Conservation (phyloP, 2,113 vertebrate genomes). For the Lophotis ruficrista region DNA sequence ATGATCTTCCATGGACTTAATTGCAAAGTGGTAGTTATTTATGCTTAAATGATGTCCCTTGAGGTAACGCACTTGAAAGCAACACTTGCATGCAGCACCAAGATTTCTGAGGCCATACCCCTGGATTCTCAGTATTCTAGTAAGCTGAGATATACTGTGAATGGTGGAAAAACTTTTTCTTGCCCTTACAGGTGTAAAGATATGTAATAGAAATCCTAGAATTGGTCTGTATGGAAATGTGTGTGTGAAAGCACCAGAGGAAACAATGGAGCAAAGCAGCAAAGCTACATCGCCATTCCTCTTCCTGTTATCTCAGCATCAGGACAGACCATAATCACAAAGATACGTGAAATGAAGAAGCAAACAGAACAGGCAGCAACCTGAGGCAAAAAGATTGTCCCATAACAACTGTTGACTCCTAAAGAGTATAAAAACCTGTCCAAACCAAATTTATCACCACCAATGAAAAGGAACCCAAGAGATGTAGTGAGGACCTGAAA, state of each 20-base stretch:
- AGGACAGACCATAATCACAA: background rate
- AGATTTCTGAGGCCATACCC: background rate
- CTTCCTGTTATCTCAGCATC: background rate
- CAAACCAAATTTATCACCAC: background rate
- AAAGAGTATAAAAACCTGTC: background rate
- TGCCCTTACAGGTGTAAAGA: background rate
- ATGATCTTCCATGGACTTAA: background rate
- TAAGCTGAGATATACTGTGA: background rate
- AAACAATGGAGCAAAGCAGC: background rate
- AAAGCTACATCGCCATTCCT: background rate
- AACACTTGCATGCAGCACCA: background rate
- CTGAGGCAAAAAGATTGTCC: background rate
- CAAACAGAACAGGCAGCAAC: background rate
- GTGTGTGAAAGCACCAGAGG: background rate
- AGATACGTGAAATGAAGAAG: background rate
- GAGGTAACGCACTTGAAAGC: background rate
- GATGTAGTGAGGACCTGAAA: background rate
- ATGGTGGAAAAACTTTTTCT: background rate
- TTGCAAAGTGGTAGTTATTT: background rate
- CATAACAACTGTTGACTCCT: background rate
- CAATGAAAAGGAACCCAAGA: background rate
- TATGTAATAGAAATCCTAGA: background rate
- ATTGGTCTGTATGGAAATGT: background rate
- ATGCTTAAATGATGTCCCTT: background rate
- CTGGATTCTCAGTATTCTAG: background rate